These are phyloP conservation scores for Nowickia ferox DNA, from an alignment of 2,888 invertebrate species.

Conservation along the genomic window DNA sequence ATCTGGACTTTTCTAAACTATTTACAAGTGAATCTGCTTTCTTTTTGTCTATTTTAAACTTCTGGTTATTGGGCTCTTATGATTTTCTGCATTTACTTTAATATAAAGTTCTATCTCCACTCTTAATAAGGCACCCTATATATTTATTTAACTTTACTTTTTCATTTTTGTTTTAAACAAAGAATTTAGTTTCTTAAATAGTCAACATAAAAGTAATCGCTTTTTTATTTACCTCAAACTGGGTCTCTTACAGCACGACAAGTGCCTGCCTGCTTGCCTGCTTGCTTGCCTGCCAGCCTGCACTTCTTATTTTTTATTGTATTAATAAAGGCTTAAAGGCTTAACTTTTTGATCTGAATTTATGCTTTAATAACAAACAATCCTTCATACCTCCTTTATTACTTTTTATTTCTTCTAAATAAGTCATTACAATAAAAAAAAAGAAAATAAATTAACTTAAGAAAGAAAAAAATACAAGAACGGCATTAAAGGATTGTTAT, in stretches of 20 bases:
- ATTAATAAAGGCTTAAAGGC: not conserved
- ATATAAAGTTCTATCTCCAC: too few relatives aligned
- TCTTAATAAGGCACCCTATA: too few relatives aligned
- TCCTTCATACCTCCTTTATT: not conserved
- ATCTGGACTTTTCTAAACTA: too few relatives aligned
- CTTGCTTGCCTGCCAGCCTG: not conserved
- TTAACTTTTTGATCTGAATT: conserved; percentile 2
- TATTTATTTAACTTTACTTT: too few relatives aligned
- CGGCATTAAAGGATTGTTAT: conserved; percentile 45
- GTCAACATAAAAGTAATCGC: not conserved
- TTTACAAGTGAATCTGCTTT: too few relatives aligned
- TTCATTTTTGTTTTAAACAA: too few relatives aligned
- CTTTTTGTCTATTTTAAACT: too few relatives aligned
- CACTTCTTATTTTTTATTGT: not conserved
- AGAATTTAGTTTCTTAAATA: too few relatives aligned
- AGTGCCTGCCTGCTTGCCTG: not conserved
- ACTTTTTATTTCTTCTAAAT: conserved; percentile 31
- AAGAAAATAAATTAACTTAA: not conserved
- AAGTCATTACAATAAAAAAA: conserved; percentile 56
- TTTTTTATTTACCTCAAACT: not conserved
- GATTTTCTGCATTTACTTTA: too few relatives aligned
- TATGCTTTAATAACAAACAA: not conserved
- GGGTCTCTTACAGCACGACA: not conserved
- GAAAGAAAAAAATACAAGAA: not conserved
- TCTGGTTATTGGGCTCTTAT: too few relatives aligned